Base-by-base conservation (phyloP, 2,888 invertebrate genomes). In the Aradus depressus region DNA sequence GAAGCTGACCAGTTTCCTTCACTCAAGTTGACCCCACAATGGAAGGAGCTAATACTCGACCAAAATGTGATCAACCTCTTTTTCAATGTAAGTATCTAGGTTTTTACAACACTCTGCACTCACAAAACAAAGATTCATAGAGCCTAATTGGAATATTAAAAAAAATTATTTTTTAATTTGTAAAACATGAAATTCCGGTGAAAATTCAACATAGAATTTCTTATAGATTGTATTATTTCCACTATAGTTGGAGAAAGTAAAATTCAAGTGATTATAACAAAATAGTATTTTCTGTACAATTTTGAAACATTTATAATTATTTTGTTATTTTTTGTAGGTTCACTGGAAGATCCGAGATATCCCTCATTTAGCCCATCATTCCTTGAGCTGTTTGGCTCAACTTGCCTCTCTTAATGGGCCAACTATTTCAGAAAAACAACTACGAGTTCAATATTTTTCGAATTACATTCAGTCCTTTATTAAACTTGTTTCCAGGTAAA, bases 371-470 rank as follows among this genome's bases (percentile, higher is more conserved):
- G 77, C 83, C 6, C 82, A 82, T 64, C 83, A 84, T 55, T 82
- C 87, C 1, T 68, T 91, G 51, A 83, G 78, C 47, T 90, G 91
- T 67, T 71, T 93, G 39, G 81, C 84, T 8, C 91, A 91, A 65
- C 69, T 92, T 52, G 80, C 82, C 0, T 79, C 81, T 14, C 65
- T 85, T 25, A 77, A 75, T 63, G 83, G 83, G 4, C 67, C 69
- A 2, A 67, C 81, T 4, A 66, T 79, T 52, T 61, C 64, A 23
- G 67, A 68, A 50, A 71, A 72, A 31, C 72, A 74, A 44, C 65
- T 70, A 1, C 68, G 73, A 54, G 59, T 72, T 3, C 69, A 73
- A 41, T 84, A 81, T 63, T 64, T 81, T 4, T 70, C 70, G 8
- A 68, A 69, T 51, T 82, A 77, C 61, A 63, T 81, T 59, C 71